Evolutionary conservation across 2,113 vertebrate genomes (phyloP).

Genomic region (Peromyscus californicus): DNA sequence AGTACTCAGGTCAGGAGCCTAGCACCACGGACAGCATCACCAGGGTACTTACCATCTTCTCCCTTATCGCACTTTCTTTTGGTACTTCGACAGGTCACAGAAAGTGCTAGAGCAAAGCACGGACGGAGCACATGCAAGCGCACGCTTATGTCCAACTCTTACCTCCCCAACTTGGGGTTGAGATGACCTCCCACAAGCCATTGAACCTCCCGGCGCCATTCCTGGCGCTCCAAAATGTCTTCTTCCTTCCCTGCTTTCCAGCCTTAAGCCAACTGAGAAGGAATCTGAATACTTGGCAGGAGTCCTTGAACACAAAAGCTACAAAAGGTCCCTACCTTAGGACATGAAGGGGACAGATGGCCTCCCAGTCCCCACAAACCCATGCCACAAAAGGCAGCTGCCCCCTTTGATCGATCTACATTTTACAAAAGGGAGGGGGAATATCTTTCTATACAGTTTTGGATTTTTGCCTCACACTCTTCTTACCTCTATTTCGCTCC

Average conservation of each 20-base stretch:
- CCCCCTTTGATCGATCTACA: background rate
- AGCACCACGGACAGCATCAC: background rate
- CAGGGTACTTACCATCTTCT: background rate
- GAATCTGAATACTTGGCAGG: background rate
- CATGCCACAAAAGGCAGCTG: no score
- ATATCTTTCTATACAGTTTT: constrained; percentile 8
- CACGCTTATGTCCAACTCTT: background rate
- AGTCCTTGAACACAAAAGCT: background rate
- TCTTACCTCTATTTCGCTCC: background rate
- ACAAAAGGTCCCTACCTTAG: background rate
- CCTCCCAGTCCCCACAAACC: background rate
- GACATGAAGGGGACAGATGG: background rate
- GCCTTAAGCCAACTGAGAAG: background rate
- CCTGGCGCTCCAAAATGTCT: background rate
- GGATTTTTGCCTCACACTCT: background rate
- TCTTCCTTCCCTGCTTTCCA: background rate
- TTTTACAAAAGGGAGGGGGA: background rate
- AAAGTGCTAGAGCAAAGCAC: background rate
- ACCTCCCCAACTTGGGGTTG: background rate
- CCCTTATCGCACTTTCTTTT: background rate
- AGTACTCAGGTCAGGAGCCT: background rate
- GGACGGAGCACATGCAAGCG: background rate
- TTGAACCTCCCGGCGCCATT: background rate
- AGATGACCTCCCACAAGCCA: background rate
- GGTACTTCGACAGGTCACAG: background rate